phyloP scores from a whole-genome alignment of 2,797 vertebrate species.

The Ciconia nigra region DNA sequence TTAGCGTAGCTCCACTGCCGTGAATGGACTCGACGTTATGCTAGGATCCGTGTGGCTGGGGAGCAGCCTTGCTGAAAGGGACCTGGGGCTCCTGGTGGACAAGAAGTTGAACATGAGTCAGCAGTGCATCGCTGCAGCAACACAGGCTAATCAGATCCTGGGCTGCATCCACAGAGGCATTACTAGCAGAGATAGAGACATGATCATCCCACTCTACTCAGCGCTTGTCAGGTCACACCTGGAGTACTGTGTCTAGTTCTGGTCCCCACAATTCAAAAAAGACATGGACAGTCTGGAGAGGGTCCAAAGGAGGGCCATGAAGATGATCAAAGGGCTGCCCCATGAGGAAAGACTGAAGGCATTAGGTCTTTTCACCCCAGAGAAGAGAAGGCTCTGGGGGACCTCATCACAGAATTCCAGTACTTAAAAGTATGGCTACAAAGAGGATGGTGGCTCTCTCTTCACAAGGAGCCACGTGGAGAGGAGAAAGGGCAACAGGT shows the following conservation, averaged over 20 bases:
- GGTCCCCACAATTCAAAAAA: not conserved
- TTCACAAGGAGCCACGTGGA: not conserved
- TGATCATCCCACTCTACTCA: too few relatives aligned
- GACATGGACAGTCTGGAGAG: not conserved
- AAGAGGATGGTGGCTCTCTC: not conserved
- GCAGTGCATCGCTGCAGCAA: rapidly evolving
- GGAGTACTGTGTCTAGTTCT: not conserved
- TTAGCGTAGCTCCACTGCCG: not conserved
- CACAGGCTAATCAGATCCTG: rapidly evolving
- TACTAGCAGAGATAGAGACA: not conserved
- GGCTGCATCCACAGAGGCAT: rapidly evolving
- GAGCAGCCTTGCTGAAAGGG: not conserved
- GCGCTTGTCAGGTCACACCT: not conserved
- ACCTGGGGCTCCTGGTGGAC: not conserved
- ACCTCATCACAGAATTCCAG: not conserved
- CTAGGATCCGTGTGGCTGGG: not conserved
- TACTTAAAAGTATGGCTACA: not conserved
- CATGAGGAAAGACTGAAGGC: not conserved
- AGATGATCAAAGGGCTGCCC: not conserved
- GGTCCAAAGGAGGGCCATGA: not conserved
- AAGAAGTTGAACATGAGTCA: not conserved
- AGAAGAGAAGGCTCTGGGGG: not conserved
- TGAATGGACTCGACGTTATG: not conserved
- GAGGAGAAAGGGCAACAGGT: not conserved
- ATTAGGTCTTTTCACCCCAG: not conserved